A percentile compares a stretch with the other conserved stretches of the same genome.
phyloP scores from a whole-genome alignment of 2,113 vertebrate species.

The Hippotragus niger region DNA sequence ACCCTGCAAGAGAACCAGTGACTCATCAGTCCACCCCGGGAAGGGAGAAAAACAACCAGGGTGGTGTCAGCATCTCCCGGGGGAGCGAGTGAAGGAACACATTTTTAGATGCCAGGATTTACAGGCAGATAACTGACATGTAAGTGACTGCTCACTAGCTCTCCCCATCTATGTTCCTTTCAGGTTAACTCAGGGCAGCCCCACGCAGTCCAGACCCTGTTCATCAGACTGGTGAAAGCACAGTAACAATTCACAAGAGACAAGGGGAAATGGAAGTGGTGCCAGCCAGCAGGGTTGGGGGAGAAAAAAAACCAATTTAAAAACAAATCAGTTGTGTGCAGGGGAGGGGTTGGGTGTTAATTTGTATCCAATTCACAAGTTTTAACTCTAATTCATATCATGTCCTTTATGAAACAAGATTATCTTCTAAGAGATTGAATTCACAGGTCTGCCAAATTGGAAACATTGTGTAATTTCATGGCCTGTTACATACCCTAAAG shows the following conservation, averaged over 20 bases:
- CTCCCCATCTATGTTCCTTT: not conserved
- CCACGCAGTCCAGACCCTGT: not conserved
- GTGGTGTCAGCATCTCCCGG: not conserved
- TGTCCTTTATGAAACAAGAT: conserved; percentile 10
- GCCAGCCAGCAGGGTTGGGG: not conserved
- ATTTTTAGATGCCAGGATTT: not conserved
- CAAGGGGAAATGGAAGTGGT: not conserved
- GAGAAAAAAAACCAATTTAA: not conserved
- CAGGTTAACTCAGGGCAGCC: not conserved
- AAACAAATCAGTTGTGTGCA: conserved; percentile 5
- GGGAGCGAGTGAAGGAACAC: not conserved
- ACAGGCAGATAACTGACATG: not conserved
- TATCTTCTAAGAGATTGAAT: conserved; percentile 48
- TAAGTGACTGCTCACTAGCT: too few relatives aligned
- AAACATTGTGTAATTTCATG: conserved; percentile 52
- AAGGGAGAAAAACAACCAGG: not conserved
- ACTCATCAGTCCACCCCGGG: not conserved
- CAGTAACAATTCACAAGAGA: not conserved
- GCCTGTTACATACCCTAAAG: conserved; percentile 37
- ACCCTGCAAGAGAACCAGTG: conserved; percentile 85
- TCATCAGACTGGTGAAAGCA: not conserved
- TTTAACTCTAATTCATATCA: conserved; percentile 19
- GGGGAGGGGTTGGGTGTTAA: not conserved
- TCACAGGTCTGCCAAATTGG: conserved; percentile 37
- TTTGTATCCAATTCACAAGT: conserved; percentile 18